Evolutionary conservation across 92 coral and sea anemone species (phyloP), one percentile per base, ranked within the genome.

Genomic region (Metridium senile): DNA sequence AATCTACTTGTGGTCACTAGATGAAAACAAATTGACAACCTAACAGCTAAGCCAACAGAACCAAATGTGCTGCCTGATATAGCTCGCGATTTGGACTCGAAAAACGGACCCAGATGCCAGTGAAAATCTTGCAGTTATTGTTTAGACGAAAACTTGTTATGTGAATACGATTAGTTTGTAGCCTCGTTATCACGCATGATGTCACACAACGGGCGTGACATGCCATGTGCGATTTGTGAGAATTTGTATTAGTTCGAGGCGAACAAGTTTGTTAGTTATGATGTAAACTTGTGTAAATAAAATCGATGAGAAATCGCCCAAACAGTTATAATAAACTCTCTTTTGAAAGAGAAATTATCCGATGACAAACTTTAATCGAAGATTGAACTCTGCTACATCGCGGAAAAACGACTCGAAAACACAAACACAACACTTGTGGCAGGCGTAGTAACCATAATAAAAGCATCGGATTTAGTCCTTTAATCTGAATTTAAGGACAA

Each of bases 361-460:
- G 74, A 77, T 66, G 66, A 77, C 53, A 77, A 85, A 54, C 54
- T 85, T 43, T 72, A 71, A 30, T 46, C 25, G 53, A 78, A 77
- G 73, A 30, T 77, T 45, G 77, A 77, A 16, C 17, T 76, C 86
- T 9, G 70, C 76, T 29, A 21, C 64, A 25, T 57, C 81, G 33
- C 66, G 72, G 84, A 75, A 83, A 22, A 53, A 57, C 77, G 83
- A 81, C 57, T 69, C 90, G 31, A 81, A 74, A 63, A 65, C 82
- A 21, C 85, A 74, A 53, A 85, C 73, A 58, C 63, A 79, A 32
- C 82, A 85, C 76, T 85, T 21, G 79, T 85, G 47, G 89, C 81
- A 31, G 85, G 85, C 69, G 78, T 70, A 11, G 80, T 79, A 26
- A 85, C 85, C 74, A 72, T 85, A 69, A 66, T 79, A n/a, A 79